Evolutionary conservation across 2,888 invertebrate genomes (phyloP).

Genomic region (Apomyelois bistriatella): DNA sequence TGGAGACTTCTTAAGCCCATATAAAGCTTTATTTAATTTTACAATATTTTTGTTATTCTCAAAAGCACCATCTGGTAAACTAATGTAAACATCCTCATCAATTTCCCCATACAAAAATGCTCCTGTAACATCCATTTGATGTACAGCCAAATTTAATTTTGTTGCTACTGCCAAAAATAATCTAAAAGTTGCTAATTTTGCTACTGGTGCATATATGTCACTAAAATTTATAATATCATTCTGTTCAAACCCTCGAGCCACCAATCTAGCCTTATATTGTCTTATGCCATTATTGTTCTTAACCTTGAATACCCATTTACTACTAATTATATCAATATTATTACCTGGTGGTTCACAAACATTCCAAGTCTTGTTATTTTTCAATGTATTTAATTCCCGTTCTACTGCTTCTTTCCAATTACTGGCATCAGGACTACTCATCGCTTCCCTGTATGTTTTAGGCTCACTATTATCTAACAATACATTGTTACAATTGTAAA

Average conservation of each 20-base stretch:
- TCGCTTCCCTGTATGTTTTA: no score
- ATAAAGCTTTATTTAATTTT: constrained; percentile 23
- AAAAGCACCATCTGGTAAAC: constrained; percentile 21
- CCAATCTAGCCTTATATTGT: constrained; percentile 21
- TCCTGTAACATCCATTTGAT: constrained; percentile 23
- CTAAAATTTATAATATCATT: constrained; percentile 9
- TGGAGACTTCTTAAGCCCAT: constrained; percentile 14
- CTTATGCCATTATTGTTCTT: not conserved
- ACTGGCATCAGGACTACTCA: no score
- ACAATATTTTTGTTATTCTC: constrained; percentile 16
- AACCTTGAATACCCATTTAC: no score
- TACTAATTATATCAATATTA: no score
- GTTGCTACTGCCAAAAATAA: constrained; percentile 22
- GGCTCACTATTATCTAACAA: no score
- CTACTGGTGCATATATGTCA: constrained; percentile 25
- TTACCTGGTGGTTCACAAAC: no score
- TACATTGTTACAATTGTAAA: no score
- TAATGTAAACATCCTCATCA: constrained; percentile 20
- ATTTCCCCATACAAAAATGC: constrained; percentile 23
- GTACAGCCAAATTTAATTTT: constrained; percentile 18
- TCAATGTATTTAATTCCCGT: no score
- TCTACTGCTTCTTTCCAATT: no score
- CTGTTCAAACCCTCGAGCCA: constrained; percentile 24
- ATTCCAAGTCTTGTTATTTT: no score
- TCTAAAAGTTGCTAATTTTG: constrained; percentile 24